Percentiles rank a stretch among this genome's conserved stretches.
phyloP scores from a whole-genome alignment of 64 coral and sea anemone genomes.

The Orbicella faveolata region DNA sequence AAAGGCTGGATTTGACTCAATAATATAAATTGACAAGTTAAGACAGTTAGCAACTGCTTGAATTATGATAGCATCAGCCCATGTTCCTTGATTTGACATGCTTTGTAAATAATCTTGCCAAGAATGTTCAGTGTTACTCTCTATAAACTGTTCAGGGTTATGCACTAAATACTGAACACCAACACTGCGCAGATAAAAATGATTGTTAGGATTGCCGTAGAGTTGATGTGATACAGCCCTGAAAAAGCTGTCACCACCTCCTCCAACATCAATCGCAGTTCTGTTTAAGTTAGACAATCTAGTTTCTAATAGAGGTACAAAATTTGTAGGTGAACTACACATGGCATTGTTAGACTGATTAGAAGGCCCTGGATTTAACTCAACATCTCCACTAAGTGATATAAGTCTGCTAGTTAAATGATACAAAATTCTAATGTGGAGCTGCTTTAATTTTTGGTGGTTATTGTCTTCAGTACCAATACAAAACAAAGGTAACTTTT shows the following conservation, averaged over 20 bases:
- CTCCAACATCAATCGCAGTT: no score
- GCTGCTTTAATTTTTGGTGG: not conserved
- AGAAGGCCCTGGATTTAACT: conserved; percentile 47
- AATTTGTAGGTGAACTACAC: not conserved
- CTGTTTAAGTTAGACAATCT: no score
- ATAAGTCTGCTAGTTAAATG: conserved; percentile 12
- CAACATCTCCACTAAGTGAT: conserved; percentile 66
- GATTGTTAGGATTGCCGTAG: not conserved
- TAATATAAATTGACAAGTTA: not conserved
- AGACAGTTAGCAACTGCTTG: not conserved
- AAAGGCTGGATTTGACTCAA: conserved; percentile 18
- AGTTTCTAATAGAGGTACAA: no score
- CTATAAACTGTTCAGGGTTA: no score
- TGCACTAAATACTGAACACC: conserved; percentile 53
- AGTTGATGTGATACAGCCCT: conserved; percentile 24
- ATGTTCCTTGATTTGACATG: no score
- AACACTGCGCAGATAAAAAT: conserved; percentile 25
- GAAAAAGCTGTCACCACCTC: conserved; percentile 50
- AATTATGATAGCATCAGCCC: no score
- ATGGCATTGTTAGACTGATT: not conserved
- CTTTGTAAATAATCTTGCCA: no score
- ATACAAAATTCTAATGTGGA: not conserved
- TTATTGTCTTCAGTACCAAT: no score
- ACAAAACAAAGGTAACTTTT: no score
- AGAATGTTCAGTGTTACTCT: no score